Conservation (phyloP, 2,888 invertebrate species). For the Halocaridina rubra region DNA sequence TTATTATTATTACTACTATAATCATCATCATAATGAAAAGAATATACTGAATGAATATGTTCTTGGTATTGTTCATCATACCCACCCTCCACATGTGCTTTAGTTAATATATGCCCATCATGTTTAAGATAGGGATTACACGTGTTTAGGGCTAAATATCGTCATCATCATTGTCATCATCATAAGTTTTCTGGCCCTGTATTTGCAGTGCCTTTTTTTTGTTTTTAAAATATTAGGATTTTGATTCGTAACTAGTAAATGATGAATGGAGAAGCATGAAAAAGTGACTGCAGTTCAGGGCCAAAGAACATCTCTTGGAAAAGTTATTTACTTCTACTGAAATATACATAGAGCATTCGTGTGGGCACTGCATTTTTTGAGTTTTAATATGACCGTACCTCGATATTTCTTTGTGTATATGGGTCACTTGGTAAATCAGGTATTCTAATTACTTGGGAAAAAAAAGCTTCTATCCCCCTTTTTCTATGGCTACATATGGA, state of each 20-base stretch:
- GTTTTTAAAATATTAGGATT: conserved; percentile 45
- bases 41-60: too few species aligned
- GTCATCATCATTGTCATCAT: too few species aligned
- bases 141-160: too few species aligned
- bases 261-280: conserved; percentile 6
- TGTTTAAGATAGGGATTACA: too few species aligned
- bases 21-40: too few species aligned
- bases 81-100: too few species aligned
- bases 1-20: too few species aligned
- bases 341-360: conserved; percentile 39
- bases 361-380: conserved; percentile 34
- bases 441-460: conserved; percentile 4
- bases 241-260: conserved; percentile 21
- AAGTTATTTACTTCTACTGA: conserved; percentile 5
- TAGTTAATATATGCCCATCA: too few species aligned
- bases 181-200: conserved; percentile 56
- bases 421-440: not conserved
- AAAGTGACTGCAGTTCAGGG: conserved; percentile 54
- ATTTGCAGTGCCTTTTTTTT: conserved; percentile 52
- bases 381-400: not conserved
- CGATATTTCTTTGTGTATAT: conserved; percentile 13
- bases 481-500: too few species aligned
- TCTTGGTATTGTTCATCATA: too few species aligned
- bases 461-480: conserved; percentile 23
- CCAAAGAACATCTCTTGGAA: conserved; percentile 43